These are phyloP conservation scores for Acinonyx jubatus DNA, from an alignment of 2,113 vertebrate genomes.

Conservation along the genomic window DNA sequence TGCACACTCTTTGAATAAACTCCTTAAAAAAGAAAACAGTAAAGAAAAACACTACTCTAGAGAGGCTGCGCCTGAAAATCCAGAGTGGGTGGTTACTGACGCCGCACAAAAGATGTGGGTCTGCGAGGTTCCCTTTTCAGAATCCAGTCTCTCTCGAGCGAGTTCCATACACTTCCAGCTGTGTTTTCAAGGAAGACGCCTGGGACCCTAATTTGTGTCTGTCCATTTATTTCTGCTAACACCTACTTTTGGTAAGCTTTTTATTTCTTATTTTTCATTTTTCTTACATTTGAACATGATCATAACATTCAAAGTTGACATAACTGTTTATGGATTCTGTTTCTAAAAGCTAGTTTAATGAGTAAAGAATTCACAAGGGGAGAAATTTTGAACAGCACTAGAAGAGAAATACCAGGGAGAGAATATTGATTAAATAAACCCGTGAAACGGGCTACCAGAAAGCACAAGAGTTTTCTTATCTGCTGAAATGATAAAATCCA, in stretches of 20 bases:
- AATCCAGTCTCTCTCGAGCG: neutral
- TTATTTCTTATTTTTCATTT: neutral
- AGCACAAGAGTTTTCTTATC: neutral
- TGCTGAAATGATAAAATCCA: neutral
- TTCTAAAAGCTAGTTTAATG: neutral
- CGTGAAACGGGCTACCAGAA: neutral
- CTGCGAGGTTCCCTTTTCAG: neutral
- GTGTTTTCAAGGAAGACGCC: neutral
- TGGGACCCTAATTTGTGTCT: neutral
- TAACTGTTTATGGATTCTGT: neutral
- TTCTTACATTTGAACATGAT: neutral
- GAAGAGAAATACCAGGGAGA: neutral
- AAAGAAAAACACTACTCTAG: neutral
- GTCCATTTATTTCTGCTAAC: neutral
- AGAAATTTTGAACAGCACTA: neutral
- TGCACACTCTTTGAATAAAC: neutral
- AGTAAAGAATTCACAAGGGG: neutral
- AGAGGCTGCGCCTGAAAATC: neutral
- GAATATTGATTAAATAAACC: neutral
- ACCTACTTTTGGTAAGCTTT: neutral
- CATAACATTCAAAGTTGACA: neutral
- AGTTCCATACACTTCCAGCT: neutral
- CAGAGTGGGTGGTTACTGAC: neutral
- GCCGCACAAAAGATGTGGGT: fast-evolving
- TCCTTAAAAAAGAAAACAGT: neutral